Evolutionary conservation across 2,113 vertebrate genomes (phyloP).

Genomic region (Amblyornis subalaris): DNA sequence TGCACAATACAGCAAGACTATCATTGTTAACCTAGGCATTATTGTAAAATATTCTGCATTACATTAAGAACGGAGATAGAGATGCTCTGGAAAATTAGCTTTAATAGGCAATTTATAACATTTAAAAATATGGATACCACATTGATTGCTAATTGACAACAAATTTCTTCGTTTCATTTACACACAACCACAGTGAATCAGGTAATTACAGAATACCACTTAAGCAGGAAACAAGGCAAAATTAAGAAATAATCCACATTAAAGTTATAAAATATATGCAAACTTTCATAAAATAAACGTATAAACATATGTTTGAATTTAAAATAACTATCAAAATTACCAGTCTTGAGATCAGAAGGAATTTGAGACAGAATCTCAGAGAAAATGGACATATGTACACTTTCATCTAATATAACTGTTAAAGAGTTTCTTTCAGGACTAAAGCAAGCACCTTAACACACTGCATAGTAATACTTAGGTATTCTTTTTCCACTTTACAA

Average conservation of each 20-base stretch:
- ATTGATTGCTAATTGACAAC: constrained; percentile 58
- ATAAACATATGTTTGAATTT: neutral
- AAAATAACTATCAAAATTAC: neutral
- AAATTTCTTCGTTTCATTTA: constrained; percentile 39
- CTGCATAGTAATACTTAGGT: neutral
- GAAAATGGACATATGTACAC: neutral
- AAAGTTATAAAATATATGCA: neutral
- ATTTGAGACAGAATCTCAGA: neutral
- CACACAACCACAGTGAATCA: neutral
- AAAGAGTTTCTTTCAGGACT: neutral
- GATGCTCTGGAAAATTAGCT: constrained; percentile 76
- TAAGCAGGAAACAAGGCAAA: neutral
- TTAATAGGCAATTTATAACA: constrained; percentile 72
- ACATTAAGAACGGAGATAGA: constrained; percentile 56
- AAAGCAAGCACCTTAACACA: neutral
- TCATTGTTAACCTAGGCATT: constrained; percentile 84
- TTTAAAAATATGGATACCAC: constrained; percentile 50
- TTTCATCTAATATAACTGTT: neutral
- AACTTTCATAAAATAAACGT: neutral
- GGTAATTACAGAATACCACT: neutral
- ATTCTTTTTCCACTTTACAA: neutral
- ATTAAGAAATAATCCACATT: neutral
- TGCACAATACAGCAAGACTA: constrained; percentile 88
- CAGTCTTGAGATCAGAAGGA: neutral
- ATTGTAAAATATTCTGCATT: constrained; percentile 79